A percentile compares a stretch with the other conserved stretches of the same genome.
Evolutionary conservation across 1,140 invertebrate species (phyloP).

Genomic region (Acromyrmex heyeri): DNA sequence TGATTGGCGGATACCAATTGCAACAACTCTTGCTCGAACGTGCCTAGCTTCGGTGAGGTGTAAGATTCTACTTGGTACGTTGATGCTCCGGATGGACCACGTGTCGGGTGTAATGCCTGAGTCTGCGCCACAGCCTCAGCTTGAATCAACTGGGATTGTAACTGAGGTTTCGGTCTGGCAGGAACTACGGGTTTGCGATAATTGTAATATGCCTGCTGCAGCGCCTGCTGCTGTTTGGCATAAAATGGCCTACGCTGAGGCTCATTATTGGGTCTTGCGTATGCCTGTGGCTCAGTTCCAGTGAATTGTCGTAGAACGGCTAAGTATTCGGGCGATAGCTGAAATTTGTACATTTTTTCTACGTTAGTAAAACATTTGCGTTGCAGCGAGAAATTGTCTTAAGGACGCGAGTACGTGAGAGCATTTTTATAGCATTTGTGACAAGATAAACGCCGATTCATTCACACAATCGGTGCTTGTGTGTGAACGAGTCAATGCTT

Average conservation of each 20-base stretch:
- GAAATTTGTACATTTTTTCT: constrained; percentile 68
- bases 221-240: constrained; percentile 82
- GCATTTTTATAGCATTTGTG: too few relatives aligned
- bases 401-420: too few relatives aligned
- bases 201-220: constrained; percentile 83
- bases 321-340: constrained; percentile 84
- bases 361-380: neutral
- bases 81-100: constrained; percentile 69
- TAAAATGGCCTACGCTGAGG: constrained; percentile 78
- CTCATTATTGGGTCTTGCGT: constrained; percentile 32
- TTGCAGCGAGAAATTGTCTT: constrained; percentile 11
- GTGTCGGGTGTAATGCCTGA: constrained; percentile 76
- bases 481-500: too few relatives aligned
- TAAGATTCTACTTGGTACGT: constrained; percentile 76
- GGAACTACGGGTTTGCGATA: constrained; percentile 82
- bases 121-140: constrained; percentile 78
- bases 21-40: constrained; percentile 83
- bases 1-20: constrained; percentile 83
- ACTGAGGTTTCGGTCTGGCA: constrained; percentile 79
- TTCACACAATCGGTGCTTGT: too few relatives aligned
- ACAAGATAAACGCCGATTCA: too few relatives aligned
- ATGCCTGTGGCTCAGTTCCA: constrained; percentile 76
- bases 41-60: constrained; percentile 79
- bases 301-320: constrained; percentile 82
- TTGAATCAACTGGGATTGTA: constrained; percentile 81